Evolutionary conservation across 2,888 invertebrate species (phyloP), one percentile per base, ranked within the genome.

Genomic region (Aelia acuminata): DNA sequence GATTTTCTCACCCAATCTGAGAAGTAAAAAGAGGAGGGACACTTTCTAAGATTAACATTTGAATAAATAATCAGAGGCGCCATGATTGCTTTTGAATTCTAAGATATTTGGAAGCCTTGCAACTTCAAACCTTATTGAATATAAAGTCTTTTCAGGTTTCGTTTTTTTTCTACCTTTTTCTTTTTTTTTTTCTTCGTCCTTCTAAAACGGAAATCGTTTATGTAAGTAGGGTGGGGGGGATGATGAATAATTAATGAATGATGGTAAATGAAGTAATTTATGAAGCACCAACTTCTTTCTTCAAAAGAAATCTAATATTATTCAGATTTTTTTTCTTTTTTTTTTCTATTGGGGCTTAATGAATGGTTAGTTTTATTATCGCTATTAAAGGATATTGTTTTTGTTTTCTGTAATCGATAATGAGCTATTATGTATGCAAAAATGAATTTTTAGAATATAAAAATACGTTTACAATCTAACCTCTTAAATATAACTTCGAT

Each of bases 221-320:
- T 70, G 80, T 47, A 80, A 47, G 80, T 80, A n/a, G 80, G 80
- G 10, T n/a, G 43, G 43, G 75, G 80, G 1, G 43, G n/a, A 47
- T 47, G 80, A 80, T 80, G 80, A 80, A 80, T 80, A 43, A 80
- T 80, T 80, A 80, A 80, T 80, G 80, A 80, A 39, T 43, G 43
- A 43, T 80, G 80, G 18, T n/a, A 43, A 80, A 80, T 47, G 43
- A 70, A 70, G 63, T 70, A 70, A 70, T 70, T 70, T 70, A 31
- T 31, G 35, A 70, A 70, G 35, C 31, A 70, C 31, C 63, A 20
- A 1, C 63, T 70, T 70, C 63, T 70, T 35, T 70, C 63, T 70
- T 70, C 63, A 70, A 70, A 70, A 70, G 63, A 20, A 20, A 5
- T 26, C 63, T 70, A 31, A 70, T 70, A 70, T 35, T 70, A 70